Base-by-base conservation (phyloP, 2,113 vertebrate species). In the Nothocercus nigrocapillus region DNA sequence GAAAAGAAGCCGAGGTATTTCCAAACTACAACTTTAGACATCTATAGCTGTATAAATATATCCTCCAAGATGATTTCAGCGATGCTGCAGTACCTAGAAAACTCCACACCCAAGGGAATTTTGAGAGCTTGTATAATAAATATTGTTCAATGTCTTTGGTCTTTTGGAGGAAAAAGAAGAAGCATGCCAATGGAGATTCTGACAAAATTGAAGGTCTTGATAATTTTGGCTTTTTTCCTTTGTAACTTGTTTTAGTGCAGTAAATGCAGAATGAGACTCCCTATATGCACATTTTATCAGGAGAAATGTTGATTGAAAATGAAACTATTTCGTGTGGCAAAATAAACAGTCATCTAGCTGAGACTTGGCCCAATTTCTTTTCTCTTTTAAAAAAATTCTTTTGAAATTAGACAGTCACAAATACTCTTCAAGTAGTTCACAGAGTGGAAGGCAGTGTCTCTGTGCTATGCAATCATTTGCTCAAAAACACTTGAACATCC, bases 211-310 rank as follows among this genome's bases (percentile, higher is more conserved):
- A 61, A 75, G 9, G 11, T 42, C 22, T 14, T 62, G 27, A 25
- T 67, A 79, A 58, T 69, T 73, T n/a, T 21, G 47, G 40, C 54
- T 51, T 45, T 7, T 14, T 47, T 42, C 14, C 53, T 56, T 54
- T 38, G 13, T 38, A 72, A 89, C 17, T 32, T 61, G 16, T 61
- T 58, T 84, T 75, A 25, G 20, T 66, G 30, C 64, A 89, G 30
- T 9, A 10, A 90, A 82, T 11, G 40, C 10, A 62, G 32, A 67
- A 86, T 11, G 14, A 75, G 27, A 59, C 16, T 84, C 53, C 13
- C 92, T n/a, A 82, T 94, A 44, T 86, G 44, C 25, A 92, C 56
- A n/a, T 92, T 94, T 90, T 85, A 36, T 8, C 16, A 45, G 62
- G 47, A 88, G 17, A 80, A 89, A 95, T 34, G 6, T 27, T 78